phyloP scores from a whole-genome alignment of 2,888 invertebrate genomes.

The Brenthis hecate region DNA sequence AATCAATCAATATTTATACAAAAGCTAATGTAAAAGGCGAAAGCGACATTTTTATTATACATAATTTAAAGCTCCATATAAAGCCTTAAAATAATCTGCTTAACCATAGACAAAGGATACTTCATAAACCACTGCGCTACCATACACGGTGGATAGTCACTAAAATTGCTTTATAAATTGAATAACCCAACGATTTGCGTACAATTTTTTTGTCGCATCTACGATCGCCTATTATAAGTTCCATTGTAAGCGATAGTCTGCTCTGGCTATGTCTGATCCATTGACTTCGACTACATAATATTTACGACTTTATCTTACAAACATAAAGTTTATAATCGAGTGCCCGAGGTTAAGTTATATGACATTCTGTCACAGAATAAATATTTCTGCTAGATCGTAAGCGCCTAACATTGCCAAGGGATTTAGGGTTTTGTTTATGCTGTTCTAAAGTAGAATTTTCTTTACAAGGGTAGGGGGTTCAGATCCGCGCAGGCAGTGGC shows the following conservation, averaged over 20 bases:
- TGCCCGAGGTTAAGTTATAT: constrained; percentile 61
- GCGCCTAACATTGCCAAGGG: constrained; percentile 44
- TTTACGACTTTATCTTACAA: constrained; percentile 57
- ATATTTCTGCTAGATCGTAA: constrained; percentile 53
- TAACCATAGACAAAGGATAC: constrained; percentile 17
- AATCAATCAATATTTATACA: background rate
- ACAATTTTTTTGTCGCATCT: constrained; percentile 38
- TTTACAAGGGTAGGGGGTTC: constrained; percentile 55
- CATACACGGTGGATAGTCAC: constrained; percentile 18
- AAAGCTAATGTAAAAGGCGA: constrained; percentile 1
- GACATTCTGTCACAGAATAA: constrained; percentile 69
- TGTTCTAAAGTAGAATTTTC: constrained; percentile 54
- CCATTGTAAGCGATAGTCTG: constrained; percentile 76
- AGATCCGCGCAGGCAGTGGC: constrained; percentile 60
- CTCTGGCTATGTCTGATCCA: constrained; percentile 72
- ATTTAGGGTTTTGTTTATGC: constrained; percentile 46
- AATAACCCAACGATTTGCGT: constrained; percentile 35
- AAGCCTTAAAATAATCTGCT: background rate
- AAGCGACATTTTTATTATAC: constrained; percentile 17
- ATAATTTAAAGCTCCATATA: constrained; percentile 20
- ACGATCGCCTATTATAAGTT: constrained; percentile 73
- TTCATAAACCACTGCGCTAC: constrained; percentile 14
- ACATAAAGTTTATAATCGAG: constrained; percentile 43
- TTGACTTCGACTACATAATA: constrained; percentile 56
- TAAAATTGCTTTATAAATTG: constrained; percentile 36